Percentiles rank a stretch among this genome's conserved stretches.
Conservation (phyloP, 2,113 vertebrate species). For the Cyanoramphus novaezelandiae region DNA sequence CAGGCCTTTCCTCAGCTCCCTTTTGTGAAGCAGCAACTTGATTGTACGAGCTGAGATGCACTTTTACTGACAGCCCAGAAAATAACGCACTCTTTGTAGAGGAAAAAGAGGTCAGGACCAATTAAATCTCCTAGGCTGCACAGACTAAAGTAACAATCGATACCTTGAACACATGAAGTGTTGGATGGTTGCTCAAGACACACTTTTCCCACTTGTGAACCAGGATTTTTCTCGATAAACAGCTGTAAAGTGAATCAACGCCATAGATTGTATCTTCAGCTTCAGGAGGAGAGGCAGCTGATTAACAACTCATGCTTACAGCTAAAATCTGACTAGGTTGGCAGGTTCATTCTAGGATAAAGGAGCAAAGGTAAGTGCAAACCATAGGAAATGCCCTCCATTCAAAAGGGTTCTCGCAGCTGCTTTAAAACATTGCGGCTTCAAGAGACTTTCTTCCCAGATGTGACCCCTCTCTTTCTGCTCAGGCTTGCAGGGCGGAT, state of each 20-base stretch:
- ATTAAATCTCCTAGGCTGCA: neutral
- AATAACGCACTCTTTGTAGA: neutral
- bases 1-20: neutral
- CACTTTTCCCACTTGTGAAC: neutral
- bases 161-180: neutral
- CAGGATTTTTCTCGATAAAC: neutral
- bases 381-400: neutral
- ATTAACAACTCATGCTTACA: neutral
- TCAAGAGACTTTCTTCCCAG: neutral
- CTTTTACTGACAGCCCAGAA: neutral
- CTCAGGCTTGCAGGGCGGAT: neutral
- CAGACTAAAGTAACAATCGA: neutral
- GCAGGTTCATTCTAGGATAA: neutral
- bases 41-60: neutral
- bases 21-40: neutral
- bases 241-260: neutral
- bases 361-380: neutral
- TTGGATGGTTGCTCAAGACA: neutral
- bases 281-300: neutral
- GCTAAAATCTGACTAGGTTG: neutral
- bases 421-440: neutral
- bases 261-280: neutral
- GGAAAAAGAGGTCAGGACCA: neutral
- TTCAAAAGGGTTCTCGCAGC: neutral
- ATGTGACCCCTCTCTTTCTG: neutral